phyloP scores from a whole-genome alignment of 2,888 invertebrate genomes.

The Unio pictorum region DNA sequence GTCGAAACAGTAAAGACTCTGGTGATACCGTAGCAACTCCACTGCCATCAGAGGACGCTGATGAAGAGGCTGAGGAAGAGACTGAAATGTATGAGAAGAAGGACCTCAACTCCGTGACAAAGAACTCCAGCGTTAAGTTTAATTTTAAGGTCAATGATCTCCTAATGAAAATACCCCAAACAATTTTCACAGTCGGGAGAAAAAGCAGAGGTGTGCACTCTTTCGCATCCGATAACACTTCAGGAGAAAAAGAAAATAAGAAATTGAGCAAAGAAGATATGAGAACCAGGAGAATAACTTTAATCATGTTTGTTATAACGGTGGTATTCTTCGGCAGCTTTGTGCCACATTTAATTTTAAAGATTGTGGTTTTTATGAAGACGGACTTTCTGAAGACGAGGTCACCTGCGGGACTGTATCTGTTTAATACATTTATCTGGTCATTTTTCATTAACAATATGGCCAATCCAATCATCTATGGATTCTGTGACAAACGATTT shows the following conservation, averaged over 20 bases:
- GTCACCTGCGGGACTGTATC: slow-evolving; percentile 24
- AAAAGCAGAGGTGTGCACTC: too few species aligned
- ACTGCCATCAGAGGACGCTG: not conserved
- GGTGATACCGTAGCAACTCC: too few species aligned
- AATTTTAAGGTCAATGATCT: too few species aligned
- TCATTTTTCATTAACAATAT: slow-evolving; percentile 56
- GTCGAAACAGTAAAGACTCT: too few species aligned
- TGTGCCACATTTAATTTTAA: slow-evolving; percentile 49
- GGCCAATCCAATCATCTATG: slow-evolving; percentile 55
- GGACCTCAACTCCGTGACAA: too few species aligned
- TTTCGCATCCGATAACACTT: too few species aligned
- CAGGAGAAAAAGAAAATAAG: too few species aligned
- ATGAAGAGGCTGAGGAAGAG: not conserved
- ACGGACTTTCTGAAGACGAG: slow-evolving; percentile 30
- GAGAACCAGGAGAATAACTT: slow-evolving; percentile 35
- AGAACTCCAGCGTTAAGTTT: too few species aligned
- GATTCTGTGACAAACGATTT: slow-evolving; percentile 53
- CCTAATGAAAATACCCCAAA: too few species aligned
- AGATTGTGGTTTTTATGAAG: slow-evolving; percentile 36
- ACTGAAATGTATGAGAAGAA: too few species aligned
- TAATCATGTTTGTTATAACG: slow-evolving; percentile 50
- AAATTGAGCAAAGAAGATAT: not conserved
- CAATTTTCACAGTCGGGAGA: too few species aligned
- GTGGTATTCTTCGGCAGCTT: slow-evolving; percentile 50
- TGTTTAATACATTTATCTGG: slow-evolving; percentile 51